Evolutionary conservation across 1,140 invertebrate species (phyloP), one percentile per base, ranked within the genome.

Genomic region (Acromyrmex charruanus): DNA sequence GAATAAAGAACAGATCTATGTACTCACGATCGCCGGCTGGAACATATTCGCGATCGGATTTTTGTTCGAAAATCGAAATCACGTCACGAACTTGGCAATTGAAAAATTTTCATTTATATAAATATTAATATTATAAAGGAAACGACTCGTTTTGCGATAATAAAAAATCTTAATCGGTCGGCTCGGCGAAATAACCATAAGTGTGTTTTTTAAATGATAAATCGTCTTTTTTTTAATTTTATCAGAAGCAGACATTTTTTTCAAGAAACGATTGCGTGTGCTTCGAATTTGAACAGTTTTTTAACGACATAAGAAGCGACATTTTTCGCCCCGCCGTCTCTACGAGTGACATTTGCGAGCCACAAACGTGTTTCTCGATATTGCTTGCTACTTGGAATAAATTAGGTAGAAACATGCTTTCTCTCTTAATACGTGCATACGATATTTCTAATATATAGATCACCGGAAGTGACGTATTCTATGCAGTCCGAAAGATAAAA

Each of bases 291-390:
- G n/a, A 21, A 4, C 39, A 18, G 10, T 35, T 74, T 74, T 74
- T 74, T 74, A 21, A 58, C 18, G 18, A 58, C 9, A 16, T 18
- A 58, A 58, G 25, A 28, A 74, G 9, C 2, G 12, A 35, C 3
- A 18, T 66, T 51, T 25, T 35, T 10, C 21, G 18, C 5, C 16
- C 0, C 35, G 35, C n/a, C 66, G 39, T 0, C 25, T 51, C 12
- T 16, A 14, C 14, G 66, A 25, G 39, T 69, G 66, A 51, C 66
- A 69, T 69, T 69, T 69, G 21, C 21, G 39, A 68, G 35, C 2
- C 10, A 18, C 9, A 12, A 28, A 69, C 39, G 39, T 69, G 66
- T 49, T 69, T 51, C 39, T 77, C 7, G 35, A 44, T 61, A 44
- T 25, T 21, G 35, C 39, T 69, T 25, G 39, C 39, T 12, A 12